Evolutionary conservation across 2,113 vertebrate species (phyloP).

Genomic region (Erythrolamprus reginae): DNA sequence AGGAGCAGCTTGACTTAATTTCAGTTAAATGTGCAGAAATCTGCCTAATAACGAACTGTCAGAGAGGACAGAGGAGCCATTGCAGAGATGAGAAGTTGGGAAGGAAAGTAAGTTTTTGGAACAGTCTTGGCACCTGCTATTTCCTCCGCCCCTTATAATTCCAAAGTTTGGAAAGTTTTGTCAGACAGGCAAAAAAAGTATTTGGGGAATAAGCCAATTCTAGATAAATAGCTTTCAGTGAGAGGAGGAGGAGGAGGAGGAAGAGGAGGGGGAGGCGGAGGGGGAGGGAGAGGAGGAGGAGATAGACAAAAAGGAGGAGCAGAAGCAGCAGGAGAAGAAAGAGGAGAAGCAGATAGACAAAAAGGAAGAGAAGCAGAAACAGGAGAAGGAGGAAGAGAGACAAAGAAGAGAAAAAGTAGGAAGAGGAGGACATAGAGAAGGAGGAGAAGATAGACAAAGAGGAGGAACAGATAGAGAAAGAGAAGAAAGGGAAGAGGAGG

Average conservation of each 20-base stretch:
- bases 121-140: background rate
- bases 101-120: background rate
- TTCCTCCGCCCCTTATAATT: background rate
- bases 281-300: too few relatives aligned
- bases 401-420: background rate
- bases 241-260: background rate
- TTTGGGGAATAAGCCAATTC: background rate
- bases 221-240: background rate
- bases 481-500: too few relatives aligned
- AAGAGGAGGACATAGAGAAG: background rate
- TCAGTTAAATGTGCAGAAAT: constrained; percentile 51
- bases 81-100: constrained; percentile 16
- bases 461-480: background rate
- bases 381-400: too few relatives aligned
- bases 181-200: background rate
- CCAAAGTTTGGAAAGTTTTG: background rate
- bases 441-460: too few relatives aligned
- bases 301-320: background rate
- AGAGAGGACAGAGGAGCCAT: constrained; percentile 25
- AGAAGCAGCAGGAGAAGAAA: too few relatives aligned
- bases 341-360: too few relatives aligned
- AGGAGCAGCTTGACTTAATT: constrained; percentile 45
- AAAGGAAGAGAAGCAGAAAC: too few relatives aligned
- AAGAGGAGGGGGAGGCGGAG: too few relatives aligned
- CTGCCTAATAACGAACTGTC: constrained; percentile 49